Percentiles rank a stretch among this genome's conserved stretches.
phyloP scores from a whole-genome alignment of 2,797 vertebrate genomes.

The Falco columbarius region DNA sequence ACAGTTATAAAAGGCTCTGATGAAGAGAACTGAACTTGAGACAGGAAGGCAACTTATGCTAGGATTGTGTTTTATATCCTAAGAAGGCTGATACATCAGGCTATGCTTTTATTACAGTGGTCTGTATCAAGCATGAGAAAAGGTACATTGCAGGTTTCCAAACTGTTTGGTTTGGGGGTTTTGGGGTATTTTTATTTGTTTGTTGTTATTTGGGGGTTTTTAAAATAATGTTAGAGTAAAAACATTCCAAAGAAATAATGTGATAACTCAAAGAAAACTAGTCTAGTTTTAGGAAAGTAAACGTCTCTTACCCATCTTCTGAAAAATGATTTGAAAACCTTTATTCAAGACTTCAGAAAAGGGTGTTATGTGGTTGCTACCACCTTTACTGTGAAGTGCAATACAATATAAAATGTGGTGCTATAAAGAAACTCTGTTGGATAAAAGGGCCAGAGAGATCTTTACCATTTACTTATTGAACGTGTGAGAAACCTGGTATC shows the following conservation, averaged over 20 bases:
- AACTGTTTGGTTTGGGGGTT: background rate
- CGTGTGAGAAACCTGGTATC: background rate
- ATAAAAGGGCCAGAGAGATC: background rate
- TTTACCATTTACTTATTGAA: background rate
- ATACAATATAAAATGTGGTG: background rate
- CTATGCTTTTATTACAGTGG: background rate
- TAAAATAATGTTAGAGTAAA: background rate
- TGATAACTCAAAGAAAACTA: background rate
- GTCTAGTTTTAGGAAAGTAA: background rate
- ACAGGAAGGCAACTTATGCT: background rate
- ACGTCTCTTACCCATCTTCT: background rate
- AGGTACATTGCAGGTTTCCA: background rate
- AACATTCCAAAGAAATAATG: background rate
- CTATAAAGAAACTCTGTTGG: background rate
- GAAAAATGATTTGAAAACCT: background rate
- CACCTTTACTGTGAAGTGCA: background rate
- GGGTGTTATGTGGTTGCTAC: background rate
- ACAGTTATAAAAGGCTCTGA: background rate
- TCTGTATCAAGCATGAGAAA: background rate
- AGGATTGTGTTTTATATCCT: background rate
- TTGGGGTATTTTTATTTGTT: background rate
- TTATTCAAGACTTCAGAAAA: constrained; percentile 9
- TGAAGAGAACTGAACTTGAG: background rate
- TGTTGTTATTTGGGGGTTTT: background rate
- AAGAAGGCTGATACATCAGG: background rate